Evolutionary conservation across 2,113 vertebrate genomes (phyloP), one percentile per base, ranked within the genome.

Genomic region (Mionectes macconnelli): DNA sequence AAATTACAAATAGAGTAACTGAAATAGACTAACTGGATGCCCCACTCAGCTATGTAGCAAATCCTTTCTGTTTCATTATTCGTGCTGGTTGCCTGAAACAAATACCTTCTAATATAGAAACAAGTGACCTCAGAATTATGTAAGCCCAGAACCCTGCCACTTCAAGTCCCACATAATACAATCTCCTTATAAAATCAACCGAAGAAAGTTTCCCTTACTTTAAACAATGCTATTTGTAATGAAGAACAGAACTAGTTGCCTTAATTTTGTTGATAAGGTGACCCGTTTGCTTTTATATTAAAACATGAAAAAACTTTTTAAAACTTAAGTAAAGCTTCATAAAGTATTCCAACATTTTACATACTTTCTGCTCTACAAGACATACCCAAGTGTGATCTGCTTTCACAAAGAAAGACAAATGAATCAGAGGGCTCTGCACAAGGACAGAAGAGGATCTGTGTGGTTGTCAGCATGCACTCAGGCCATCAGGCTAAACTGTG

Each of bases 401-500:
- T 92, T 75, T 76, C n/a, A 25, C 80, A 64, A 57, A 52, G 56
- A 52, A 75, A 87, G 56, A 28, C 44, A 81, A 68, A 68, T 44
- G 66, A 92, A 94, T 78, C 77, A 44, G 60, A 68, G 37, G 44
- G 53, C 69, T 84, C 80, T 89, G 81, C 60, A 56, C 25, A 76
- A 75, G 69, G 59, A 79, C 1, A 68, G 83, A 57, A 74, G 88
- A 69, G 56, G 63, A 84, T 84, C 31, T 67, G 35, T 45, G 73
- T 31, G 40, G 52, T 81, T 89, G 88, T 45, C 73, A 44, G 72
- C 10, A 6, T 7, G 42, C 82, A n/a, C 76, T 15, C 57, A 82
- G 93, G 87, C 94, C 91, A 95, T 75, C 69, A 89, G 87, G 87
- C 93, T 89, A 84, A 95, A 89, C 80, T 18, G 81, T 68, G 94